Conservation (phyloP, 2,888 invertebrate genomes). For the Macroteleia sp. region DNA sequence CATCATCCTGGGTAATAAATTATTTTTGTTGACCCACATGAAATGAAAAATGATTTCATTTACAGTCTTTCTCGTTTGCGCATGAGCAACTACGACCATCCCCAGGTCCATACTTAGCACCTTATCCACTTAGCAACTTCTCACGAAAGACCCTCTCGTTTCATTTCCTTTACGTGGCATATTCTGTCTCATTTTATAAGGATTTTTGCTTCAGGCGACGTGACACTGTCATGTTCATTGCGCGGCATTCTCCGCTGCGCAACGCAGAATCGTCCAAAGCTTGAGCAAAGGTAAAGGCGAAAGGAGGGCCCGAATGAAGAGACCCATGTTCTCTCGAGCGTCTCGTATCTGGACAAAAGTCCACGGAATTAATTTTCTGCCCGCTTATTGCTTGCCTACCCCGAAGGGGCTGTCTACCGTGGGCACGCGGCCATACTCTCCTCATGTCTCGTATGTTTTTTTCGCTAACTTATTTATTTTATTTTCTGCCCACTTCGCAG, state of each 20-base stretch:
- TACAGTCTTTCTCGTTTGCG: conserved; percentile 46
- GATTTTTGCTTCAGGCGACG: conserved; percentile 80
- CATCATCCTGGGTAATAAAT: conserved; percentile 62
- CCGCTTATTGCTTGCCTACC: conserved; percentile 71
- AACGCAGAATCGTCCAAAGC: conserved; percentile 36
- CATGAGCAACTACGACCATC: conserved; percentile 28
- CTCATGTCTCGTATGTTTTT: conserved; percentile 35
- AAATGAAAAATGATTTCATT: conserved; percentile 61
- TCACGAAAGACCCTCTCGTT: conserved; percentile 75
- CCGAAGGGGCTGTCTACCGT: conserved; percentile 65
- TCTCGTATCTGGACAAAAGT: conserved; percentile 72
- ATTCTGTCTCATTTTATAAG: conserved; percentile 79
- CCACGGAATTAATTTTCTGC: conserved; percentile 79
- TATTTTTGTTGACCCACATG: conserved; percentile 63
- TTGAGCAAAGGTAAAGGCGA: conserved; percentile 16
- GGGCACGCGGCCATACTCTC: conserved; percentile 39
- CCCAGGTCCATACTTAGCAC: conserved; percentile 81
- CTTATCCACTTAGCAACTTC: conserved; percentile 82
- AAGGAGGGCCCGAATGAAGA: conserved; percentile 21
- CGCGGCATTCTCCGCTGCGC: conserved; percentile 34
- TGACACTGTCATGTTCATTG: conserved; percentile 77
- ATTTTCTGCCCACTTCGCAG: not conserved
- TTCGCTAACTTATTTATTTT: conserved; percentile 28
- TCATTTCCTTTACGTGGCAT: conserved; percentile 71
- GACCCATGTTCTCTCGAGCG: conserved; percentile 72